Percentiles rank a stretch among this genome's conserved stretches.
phyloP scores from a whole-genome alignment of 2,797 vertebrate genomes.

The Sphaeramia orbicularis region DNA sequence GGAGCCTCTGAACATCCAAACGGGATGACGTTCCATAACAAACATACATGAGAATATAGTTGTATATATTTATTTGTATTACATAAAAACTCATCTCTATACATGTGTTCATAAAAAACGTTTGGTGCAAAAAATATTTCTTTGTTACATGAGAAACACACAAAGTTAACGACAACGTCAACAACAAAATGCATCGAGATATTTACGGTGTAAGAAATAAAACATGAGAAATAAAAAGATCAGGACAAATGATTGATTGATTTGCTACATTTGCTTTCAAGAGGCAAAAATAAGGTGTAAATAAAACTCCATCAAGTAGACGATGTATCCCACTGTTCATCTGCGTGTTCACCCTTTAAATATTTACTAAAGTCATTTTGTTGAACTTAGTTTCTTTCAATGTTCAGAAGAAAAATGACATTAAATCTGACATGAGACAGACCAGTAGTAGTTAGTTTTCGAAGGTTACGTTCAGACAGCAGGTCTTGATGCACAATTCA shows the following conservation, averaged over 20 bases:
- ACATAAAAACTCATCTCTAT: constrained; percentile 35
- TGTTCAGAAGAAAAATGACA: no score
- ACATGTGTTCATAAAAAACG: constrained; percentile 12
- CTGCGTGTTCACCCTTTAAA: constrained; percentile 3
- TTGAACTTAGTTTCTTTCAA: not conserved
- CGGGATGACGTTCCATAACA: not conserved
- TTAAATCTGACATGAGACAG: no score
- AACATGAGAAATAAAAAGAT: not conserved
- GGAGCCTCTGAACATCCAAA: no score
- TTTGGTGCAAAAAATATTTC: constrained; percentile 65
- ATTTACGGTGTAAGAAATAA: not conserved
- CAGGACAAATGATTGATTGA: not conserved
- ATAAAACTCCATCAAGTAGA: not conserved
- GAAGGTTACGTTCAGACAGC: no score
- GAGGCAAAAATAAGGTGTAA: not conserved
- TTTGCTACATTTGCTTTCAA: not conserved
- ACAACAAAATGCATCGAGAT: constrained; percentile 16
- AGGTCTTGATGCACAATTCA: no score
- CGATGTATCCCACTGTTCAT: not conserved
- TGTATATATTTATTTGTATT: constrained; percentile 39
- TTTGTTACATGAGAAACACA: constrained; percentile 37
- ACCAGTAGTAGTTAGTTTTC: no score
- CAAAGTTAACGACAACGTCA: constrained; percentile 18
- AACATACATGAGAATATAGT: not conserved
- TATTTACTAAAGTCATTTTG: not conserved